Conservation (phyloP, 2,113 vertebrate species). For the Scortum barcoo region DNA sequence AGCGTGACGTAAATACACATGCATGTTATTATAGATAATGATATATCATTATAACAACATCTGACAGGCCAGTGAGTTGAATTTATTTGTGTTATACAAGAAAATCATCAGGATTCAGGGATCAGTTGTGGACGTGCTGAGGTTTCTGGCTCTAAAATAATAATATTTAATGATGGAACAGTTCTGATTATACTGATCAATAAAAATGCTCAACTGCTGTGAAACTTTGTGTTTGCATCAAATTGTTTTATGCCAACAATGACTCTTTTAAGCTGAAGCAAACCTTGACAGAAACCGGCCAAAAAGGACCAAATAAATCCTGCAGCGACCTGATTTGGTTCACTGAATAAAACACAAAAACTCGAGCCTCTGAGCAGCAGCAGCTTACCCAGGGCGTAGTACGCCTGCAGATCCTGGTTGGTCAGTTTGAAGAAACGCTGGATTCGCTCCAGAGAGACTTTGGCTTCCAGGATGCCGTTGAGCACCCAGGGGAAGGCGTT, state of each 20-base stretch:
- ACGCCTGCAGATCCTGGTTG: constrained; percentile 87
- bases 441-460: constrained; percentile 95
- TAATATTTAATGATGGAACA: not conserved
- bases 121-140: too few species aligned
- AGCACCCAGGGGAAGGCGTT: constrained; percentile 97
- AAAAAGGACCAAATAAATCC: not conserved
- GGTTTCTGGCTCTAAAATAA: not conserved
- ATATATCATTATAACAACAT: not conserved
- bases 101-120: not conserved
- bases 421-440: constrained; percentile 90
- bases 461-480: constrained; percentile 92
- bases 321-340: not conserved
- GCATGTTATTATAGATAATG: not conserved
- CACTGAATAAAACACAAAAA: not conserved
- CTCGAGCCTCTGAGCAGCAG: too few species aligned
- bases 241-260: not conserved
- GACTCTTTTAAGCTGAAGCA: not conserved
- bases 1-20: not conserved
- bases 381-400: constrained; percentile 84
- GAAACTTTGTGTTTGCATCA: not conserved
- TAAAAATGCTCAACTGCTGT: not conserved
- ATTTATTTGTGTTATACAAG: not conserved
- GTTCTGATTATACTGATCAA: not conserved
- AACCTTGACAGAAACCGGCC: not conserved
- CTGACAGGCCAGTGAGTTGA: not conserved